Evolutionary conservation across 1,140 invertebrate genomes (phyloP).

Genomic region (Trachymyrmex cornetzi): DNA sequence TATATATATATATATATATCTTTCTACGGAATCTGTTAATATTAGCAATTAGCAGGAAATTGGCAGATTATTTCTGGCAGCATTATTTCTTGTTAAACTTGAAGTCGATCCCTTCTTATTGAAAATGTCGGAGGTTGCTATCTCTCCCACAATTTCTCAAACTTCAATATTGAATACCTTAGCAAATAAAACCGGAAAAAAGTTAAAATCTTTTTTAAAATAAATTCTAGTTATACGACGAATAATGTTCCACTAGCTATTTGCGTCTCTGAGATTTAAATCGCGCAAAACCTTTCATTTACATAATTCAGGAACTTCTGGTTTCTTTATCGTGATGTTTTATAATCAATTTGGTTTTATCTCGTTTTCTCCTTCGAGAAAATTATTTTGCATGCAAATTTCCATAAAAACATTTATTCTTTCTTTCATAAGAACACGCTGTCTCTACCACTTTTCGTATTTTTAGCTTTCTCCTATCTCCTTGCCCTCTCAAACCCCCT

Average conservation of each 20-base stretch:
- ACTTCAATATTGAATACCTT: slow-evolving; percentile 29
- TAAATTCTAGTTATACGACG: neutral
- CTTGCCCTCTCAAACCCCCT: neutral
- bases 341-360: slow-evolving; percentile 52
- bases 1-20: too few relatives aligned
- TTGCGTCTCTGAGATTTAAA: slow-evolving; percentile 26
- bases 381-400: slow-evolving; percentile 35
- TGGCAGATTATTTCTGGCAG: neutral
- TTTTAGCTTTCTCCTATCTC: neutral
- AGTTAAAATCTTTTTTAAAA: slow-evolving; percentile 14
- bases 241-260: slow-evolving; percentile 17
- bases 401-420: slow-evolving; percentile 11
- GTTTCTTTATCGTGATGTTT: slow-evolving; percentile 13
- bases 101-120: neutral
- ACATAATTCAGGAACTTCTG: slow-evolving; percentile 34
- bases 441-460: neutral
- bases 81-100: slow-evolving; percentile 7
- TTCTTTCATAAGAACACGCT: neutral
- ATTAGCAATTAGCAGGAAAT: slow-evolving; percentile 4
- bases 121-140: slow-evolving; percentile 4
- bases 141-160: slow-evolving; percentile 1
- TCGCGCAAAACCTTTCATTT: slow-evolving; percentile 22
- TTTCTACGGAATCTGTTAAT: neutral
- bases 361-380: neutral
- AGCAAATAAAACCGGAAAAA: neutral